Evolutionary conservation across 2,888 invertebrate genomes (phyloP), one percentile per base, ranked within the genome.

Genomic region (Drosophila colorata): DNA sequence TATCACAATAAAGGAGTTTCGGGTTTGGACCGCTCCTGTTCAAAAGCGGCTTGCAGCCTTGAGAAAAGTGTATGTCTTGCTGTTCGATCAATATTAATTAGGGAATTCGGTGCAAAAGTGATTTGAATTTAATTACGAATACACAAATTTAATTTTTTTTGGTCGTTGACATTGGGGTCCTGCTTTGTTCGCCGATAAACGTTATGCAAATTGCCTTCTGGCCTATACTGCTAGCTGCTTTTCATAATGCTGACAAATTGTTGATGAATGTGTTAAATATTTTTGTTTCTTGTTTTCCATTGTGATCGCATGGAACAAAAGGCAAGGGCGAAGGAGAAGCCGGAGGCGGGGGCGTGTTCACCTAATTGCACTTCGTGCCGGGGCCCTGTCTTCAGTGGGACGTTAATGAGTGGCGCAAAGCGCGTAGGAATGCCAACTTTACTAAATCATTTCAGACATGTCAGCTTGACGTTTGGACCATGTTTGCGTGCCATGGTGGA

Each of bases 251-350:
- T 86, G 88, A 88, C 83, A 82, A 86, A 88, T 88, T 85, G 83
- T 79, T 86, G 88, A 85, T 86, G 72, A 82, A 82, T 79, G 69
- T 80, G 88, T 75, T 73, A 69, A 82, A 85, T 82, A 75, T 79
- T 64, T 79, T 52, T 44, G 51, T 47, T 47, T 61, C 43, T 44
- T 53, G 25, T 51, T 41, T 57, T 63, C 18, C 46, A 28, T 16
- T 20, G 37, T 4, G 18, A 20, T 23, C 33, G 47, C 31, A 13
- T 4, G 28, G 5, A 6, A 4, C 18, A 11, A 11, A 14, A 9
- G 5, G 28, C 28, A 9, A 9, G 28, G 28, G 9, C 13, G 25
- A 14, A 14, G 47, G 46, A 41, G 48, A 1, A 7, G 28, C 0
- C n/a, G 13, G 9, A 2, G 18, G 31, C 14, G 25, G 23, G 18